Evolutionary conservation across 2,113 vertebrate genomes (phyloP), one percentile per base, ranked within the genome.

Genomic region (Orientallactaga bullata): DNA sequence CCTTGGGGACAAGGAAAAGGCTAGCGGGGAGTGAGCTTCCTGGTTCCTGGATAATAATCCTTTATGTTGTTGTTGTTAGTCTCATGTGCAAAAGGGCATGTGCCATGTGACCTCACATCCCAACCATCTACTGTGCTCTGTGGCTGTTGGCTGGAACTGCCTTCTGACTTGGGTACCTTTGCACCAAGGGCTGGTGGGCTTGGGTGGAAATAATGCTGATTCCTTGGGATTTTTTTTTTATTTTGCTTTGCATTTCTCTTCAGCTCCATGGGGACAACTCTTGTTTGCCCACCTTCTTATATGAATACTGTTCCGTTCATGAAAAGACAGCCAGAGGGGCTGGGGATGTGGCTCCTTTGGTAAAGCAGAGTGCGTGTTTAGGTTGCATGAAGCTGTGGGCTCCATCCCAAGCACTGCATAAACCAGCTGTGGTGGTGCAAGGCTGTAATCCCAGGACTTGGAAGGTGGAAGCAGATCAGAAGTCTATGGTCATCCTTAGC

Each of bases 91-190:
- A 35, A 73, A 80, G 68, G 30, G n/a, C 37, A 16, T 32, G 1
- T 1, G 16, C 13, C 0, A 1, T 0, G 0, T 5, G 26, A 8
- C 13, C 13, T 7, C 58, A 13, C 3, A 1, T 20, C 17, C 74
- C 11, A 5, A 23, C 0, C 1, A 9, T 32, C 7, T 16, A 28
- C 68, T 79, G 42, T 58, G 71, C 69, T 58, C 60, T n/a, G 10
- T 30, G 32, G 76, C 69, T 61, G 13, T 20, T 7, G 32, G 26
- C 47, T 39, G 7, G 35, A 55, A 23, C 5, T 23, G 28, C 12
- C 47, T 89, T 77, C 51, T 3, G 26, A 21, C 30, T 61, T 39
- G 0, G 21, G 0, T 30, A 7, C 20, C 26, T 83, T 35, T 20
- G 66, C 11, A 0, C 5, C 4, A 7, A 23, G 7, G 32, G 58